A percentile compares a stretch with the other conserved stretches of the same genome.
phyloP scores from a whole-genome alignment of 2,797 vertebrate species.

The Hydrocynus forskahlii region DNA sequence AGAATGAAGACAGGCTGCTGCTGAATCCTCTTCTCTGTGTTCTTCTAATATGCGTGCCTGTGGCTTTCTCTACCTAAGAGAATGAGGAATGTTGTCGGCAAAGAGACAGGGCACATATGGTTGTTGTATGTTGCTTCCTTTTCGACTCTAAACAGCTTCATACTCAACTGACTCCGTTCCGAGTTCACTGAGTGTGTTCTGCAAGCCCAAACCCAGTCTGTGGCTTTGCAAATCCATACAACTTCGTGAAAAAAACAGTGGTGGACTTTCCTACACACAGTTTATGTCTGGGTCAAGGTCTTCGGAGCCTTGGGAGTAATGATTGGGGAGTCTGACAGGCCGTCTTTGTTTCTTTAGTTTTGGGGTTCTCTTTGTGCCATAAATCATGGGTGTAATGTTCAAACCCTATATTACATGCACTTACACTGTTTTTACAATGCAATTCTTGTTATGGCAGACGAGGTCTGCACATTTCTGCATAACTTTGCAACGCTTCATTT shows the following conservation, averaged over 20 bases:
- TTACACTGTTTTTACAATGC: conserved; percentile 7
- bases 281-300: conserved; percentile 34
- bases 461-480: conserved; percentile 15
- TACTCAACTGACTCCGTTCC: background rate
- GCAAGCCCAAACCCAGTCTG: background rate
- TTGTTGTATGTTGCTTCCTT: background rate
- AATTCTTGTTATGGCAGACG: conserved; percentile 18
- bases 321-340: conserved; percentile 22
- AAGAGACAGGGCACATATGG: background rate
- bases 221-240: conserved; percentile 26
- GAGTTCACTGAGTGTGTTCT: background rate
- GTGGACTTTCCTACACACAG: conserved; percentile 7
- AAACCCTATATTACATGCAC: conserved; percentile 1
- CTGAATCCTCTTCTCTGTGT: background rate
- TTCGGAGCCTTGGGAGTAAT: background rate
- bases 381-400: conserved; percentile 8
- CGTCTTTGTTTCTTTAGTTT: conserved; percentile 26
- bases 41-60: conserved; percentile 20
- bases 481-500: conserved; percentile 32
- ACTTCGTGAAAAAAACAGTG: background rate
- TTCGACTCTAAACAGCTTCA: conserved; percentile 8
- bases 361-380: background rate
- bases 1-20: background rate
- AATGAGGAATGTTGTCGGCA: background rate
- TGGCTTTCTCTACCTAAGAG: background rate